Percentiles rank a stretch among this genome's conserved stretches.
These are phyloP conservation scores for Nesidiocoris tenuis DNA, from an alignment of 2,888 invertebrate species.

Conservation along the genomic window DNA sequence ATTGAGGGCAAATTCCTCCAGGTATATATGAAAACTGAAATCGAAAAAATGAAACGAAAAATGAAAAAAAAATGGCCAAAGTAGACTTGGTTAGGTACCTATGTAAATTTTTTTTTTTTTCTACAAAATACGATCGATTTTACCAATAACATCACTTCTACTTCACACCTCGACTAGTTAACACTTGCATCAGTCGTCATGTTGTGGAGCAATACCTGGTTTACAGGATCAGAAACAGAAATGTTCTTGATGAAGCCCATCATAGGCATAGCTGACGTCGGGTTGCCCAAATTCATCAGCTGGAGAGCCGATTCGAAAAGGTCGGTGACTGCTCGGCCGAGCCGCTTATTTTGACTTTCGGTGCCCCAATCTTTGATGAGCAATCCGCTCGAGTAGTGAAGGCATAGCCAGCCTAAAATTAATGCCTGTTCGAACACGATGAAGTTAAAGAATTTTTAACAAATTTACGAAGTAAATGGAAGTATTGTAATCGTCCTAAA, in stretches of 20 bases:
- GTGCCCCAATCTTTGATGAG: conserved; percentile 47
- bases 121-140: too few species aligned
- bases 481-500: too few species aligned
- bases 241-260: conserved; percentile 29
- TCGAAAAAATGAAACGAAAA: too few species aligned
- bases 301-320: conserved; percentile 37
- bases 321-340: conserved; percentile 43
- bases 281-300: conserved; percentile 35
- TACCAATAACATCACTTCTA: too few species aligned
- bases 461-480: too few species aligned
- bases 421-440: neutral
- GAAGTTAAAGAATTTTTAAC: too few species aligned
- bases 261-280: conserved; percentile 16
- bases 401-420: neutral
- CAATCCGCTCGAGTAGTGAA: conserved; percentile 26
- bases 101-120: neutral
- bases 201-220: conserved; percentile 1
- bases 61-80: too few species aligned
- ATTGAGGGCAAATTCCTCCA: too few species aligned
- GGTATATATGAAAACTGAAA: too few species aligned
- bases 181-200: too few species aligned
- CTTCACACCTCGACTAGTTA: too few species aligned
- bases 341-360: conserved; percentile 44
- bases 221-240: conserved; percentile 6
- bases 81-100: too few species aligned